Evolutionary conservation across 2,797 vertebrate genomes (phyloP).

Genomic region (Crocidura indochinensis): DNA sequence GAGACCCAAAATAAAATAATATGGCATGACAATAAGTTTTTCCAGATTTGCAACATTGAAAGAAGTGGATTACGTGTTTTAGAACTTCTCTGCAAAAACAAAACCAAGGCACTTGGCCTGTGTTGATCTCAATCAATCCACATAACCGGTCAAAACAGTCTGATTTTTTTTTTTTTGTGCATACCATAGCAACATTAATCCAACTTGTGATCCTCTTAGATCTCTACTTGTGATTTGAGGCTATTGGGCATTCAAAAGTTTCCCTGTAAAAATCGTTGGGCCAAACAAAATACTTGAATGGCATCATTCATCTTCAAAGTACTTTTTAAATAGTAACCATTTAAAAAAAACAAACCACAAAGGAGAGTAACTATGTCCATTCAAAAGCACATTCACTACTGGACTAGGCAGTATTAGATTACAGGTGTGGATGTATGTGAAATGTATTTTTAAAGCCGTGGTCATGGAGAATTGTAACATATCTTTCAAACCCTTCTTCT

Average conservation of each 20-base stretch:
- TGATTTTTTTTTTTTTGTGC: neutral
- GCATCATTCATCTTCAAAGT: slow-evolving; percentile 23
- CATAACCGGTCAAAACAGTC: neutral
- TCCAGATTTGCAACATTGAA: slow-evolving; percentile 19
- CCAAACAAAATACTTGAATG: slow-evolving; percentile 44
- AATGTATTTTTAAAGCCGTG: slow-evolving; percentile 36
- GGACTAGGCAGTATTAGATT: neutral
- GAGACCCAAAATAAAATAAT: neutral
- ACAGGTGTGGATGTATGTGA: neutral
- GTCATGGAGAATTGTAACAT: neutral
- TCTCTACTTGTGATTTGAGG: neutral
- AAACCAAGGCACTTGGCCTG: neutral
- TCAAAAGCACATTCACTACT: neutral
- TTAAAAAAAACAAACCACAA: slow-evolving; percentile 7
- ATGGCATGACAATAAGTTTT: slow-evolving; percentile 1
- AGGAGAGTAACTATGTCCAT: neutral
- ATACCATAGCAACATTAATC: neutral
- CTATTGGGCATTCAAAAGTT: neutral
- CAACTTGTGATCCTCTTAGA: neutral
- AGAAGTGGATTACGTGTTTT: neutral
- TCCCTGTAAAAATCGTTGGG: slow-evolving; percentile 21
- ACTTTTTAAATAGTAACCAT: slow-evolving; percentile 16
- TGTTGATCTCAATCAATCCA: neutral
- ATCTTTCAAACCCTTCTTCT: slow-evolving; percentile 33
- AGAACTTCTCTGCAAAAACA: neutral